Conservation (phyloP, 1,140 invertebrate species). For the Drosophila yakuba region DNA sequence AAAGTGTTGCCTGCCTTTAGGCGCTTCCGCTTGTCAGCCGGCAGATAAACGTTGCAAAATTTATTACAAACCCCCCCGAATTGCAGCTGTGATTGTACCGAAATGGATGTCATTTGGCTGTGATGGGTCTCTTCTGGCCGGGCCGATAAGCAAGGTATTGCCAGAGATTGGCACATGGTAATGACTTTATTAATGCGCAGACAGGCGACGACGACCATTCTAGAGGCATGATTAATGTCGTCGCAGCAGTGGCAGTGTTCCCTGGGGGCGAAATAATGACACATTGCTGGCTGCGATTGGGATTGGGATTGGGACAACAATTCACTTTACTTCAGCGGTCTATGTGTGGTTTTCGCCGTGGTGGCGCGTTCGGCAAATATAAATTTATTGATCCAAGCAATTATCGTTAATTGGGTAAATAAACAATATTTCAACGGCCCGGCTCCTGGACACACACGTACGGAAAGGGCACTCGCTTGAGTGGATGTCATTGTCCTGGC, state of each 20-base stretch:
- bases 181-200: constrained; percentile 51
- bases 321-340: constrained; percentile 27
- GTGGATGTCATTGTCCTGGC: constrained; percentile 36
- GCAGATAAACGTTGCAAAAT: constrained; percentile 53
- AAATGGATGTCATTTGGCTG: constrained; percentile 45
- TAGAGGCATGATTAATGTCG: constrained; percentile 47
- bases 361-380: constrained; percentile 64
- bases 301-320: constrained; percentile 12
- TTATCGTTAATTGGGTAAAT: constrained; percentile 78
- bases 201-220: constrained; percentile 22
- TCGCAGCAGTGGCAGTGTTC: background rate
- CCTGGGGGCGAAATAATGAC: constrained; percentile 20
- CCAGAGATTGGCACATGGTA: constrained; percentile 51
- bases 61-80: constrained; percentile 33
- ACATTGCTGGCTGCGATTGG: constrained; percentile 29
- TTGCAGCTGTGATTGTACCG: constrained; percentile 52
- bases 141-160: constrained; percentile 24
- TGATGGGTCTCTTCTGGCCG: constrained; percentile 33
- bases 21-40: constrained; percentile 61
- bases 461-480: constrained; percentile 30
- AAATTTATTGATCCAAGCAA: constrained; percentile 79
- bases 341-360: constrained; percentile 9
- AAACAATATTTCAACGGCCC: constrained; percentile 67
- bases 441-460: constrained; percentile 24
- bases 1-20: constrained; percentile 60